Percentiles rank a stretch among this genome's conserved stretches.
Evolutionary conservation across 2,113 vertebrate genomes (phyloP).

Genomic region (Microtus oregoni): DNA sequence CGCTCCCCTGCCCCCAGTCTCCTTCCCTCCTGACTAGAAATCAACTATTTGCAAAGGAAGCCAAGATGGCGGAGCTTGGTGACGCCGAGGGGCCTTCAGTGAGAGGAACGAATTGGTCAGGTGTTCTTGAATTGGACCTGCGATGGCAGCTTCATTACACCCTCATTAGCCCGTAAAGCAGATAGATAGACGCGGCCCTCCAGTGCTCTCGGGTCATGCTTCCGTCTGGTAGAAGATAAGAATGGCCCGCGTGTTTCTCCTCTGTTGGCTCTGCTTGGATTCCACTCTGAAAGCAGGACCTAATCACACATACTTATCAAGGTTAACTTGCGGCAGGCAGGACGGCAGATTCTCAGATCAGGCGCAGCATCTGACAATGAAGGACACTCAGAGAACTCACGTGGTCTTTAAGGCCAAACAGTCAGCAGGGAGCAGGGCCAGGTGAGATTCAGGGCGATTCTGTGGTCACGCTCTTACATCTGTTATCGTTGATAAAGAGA

Average conservation of each 20-base stretch:
- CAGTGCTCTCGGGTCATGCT: not conserved
- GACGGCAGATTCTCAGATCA: not conserved
- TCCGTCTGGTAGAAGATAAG: slow-evolving; percentile 12
- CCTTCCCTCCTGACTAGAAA: not conserved
- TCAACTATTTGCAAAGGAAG: slow-evolving; percentile 14
- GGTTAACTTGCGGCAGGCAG: not conserved
- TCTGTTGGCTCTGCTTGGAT: not conserved
- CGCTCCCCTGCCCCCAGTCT: not conserved
- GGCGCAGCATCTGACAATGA: not conserved
- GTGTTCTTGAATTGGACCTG: not conserved
- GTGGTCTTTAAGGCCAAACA: not conserved
- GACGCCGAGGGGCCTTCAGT: not conserved
- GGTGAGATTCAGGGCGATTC: not conserved
- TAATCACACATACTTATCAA: not conserved
- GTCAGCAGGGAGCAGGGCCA: not conserved
- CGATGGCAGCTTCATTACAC: not conserved
- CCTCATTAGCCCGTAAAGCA: not conserved
- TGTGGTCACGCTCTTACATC: not conserved
- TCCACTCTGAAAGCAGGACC: not conserved
- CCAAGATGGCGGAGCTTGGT: not conserved
- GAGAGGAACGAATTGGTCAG: not conserved
- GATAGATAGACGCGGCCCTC: not conserved
- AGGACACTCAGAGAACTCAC: not conserved
- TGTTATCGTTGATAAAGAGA: not conserved
- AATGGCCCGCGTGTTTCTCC: not conserved